Evolutionary conservation across 2,113 vertebrate species (phyloP), one percentile per base, ranked within the genome.

Genomic region (Potamarius usumacintae): DNA sequence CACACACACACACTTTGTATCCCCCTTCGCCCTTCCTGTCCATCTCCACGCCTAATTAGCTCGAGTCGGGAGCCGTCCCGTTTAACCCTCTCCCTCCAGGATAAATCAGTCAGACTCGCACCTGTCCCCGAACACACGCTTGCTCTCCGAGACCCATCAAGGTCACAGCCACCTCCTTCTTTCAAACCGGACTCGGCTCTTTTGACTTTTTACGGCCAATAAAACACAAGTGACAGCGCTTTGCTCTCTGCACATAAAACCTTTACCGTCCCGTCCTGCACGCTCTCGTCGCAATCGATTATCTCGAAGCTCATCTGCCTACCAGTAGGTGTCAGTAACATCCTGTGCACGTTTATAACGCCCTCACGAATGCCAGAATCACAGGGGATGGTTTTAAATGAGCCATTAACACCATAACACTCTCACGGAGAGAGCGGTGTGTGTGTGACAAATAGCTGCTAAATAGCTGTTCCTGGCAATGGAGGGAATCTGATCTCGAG

Each of bases 301-400:
- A 42, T 65, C 53, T 15, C 18, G 12, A 17, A 5, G 12, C 65
- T 82, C 50, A 34, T 27, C 83, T 18, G 52, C 88, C 91, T 18
- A 57, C 88, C 91, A 89, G 84, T 85, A 90, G 90, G 87, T 83
- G 89, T 90, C 89, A 88, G 55, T 84, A 72, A 74, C n/a, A 55
- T 50, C 48, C 57, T n/a, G 22, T 42, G 1, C 65, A 30, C 12
- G 20, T 60, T 17, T 27, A 7, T 7, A 0, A 34, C 17, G 34
- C 3, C 18, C 30, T 79, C 34, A 14, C 1, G 55, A 30, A 27
- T 0, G 6, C 22, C 15, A 52, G 9, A 1, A 53, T 74, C 65
- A 74, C 67, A 60, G 65, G 34, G 14, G 48, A 11, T 15, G 15
- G 25, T 27, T 67, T 63, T 10, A 50, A 67, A 82, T 50, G 80